Evolutionary conservation across 2,797 vertebrate genomes (phyloP), one percentile per base, ranked within the genome.

Genomic region (Sarcoramphus papa): DNA sequence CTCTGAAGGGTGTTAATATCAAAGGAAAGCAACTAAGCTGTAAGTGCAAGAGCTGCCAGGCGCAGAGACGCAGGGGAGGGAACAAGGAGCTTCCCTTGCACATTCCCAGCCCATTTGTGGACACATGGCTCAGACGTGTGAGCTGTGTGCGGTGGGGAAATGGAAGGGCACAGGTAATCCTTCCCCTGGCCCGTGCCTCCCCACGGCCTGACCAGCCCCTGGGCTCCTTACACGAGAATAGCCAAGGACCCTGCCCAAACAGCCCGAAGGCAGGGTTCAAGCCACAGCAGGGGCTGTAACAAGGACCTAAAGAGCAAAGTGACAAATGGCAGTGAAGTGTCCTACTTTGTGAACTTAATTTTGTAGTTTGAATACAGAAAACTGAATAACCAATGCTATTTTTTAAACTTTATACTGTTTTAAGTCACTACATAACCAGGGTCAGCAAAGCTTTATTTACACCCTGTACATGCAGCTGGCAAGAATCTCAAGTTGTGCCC

Each of bases 91-190:
- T 51, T 60, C 24, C 56, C 48, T 67, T n/a, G 8, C 14, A 28
- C 14, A 1, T 43, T 68, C 14, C 35, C 62, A 45, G 14, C 9
- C 12, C 4, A 1, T 62, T 10, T 67, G 45, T 43, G 40, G 41
- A 23, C 19, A 28, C 2, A 1, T 5, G 33, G n/a, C 53, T 37
- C n/a, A 10, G 47, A 30, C 2, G 2, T 6, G 7, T 5, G 53
- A 82, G 28, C 31, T 53, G 33, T 4, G 5, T 40, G 40, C 0
- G 2, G 45, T 3, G 8, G 53, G n/a, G 20, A 69, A 51, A 15
- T 3, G 9, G 43, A 41, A 75, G 30, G 74, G 53, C 45, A 56
- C 57, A 76, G 67, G 59, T n/a, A 48, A 41, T 37, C 28, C 51
- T 84, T 62, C 7, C 54, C 40, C 45, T 56, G 59, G 40, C 7